A percentile compares a stretch with the other conserved stretches of the same genome.
phyloP scores from a whole-genome alignment of 2,113 vertebrate species.

The Psittacus erithacus region DNA sequence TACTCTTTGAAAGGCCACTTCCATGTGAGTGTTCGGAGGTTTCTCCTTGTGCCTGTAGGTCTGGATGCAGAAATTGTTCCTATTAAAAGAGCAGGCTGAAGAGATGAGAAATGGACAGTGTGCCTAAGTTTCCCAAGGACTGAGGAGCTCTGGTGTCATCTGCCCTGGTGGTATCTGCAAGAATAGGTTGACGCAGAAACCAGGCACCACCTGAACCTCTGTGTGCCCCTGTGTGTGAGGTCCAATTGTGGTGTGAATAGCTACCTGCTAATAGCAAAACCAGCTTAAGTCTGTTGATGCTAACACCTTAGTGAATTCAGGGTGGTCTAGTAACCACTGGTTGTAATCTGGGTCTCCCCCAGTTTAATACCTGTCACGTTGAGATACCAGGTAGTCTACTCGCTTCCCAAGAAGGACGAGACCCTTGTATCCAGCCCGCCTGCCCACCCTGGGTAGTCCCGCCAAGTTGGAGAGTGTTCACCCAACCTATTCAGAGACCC shows the following conservation, averaged over 20 bases:
- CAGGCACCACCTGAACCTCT: neutral
- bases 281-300: rapidly evolving
- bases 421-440: too few relatives aligned
- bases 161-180: neutral
- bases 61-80: neutral
- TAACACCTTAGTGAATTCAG: neutral
- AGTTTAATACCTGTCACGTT: neutral
- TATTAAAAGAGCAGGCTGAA: neutral
- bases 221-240: rapidly evolving
- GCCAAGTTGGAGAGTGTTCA: too few relatives aligned
- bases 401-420: too few relatives aligned
- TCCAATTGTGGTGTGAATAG: neutral
- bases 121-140: neutral
- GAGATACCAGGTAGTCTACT: too few relatives aligned
- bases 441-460: too few relatives aligned
- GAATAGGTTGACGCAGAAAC: neutral
- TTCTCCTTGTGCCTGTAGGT: neutral
- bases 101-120: neutral
- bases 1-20: neutral
- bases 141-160: neutral
- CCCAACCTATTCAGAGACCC: too few relatives aligned
- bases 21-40: neutral
- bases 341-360: neutral
- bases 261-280: neutral
- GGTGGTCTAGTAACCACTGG: neutral